A percentile compares a stretch with the other conserved stretches of the same genome.
Conservation (phyloP, 2,113 vertebrate species). For the Colossoma macropomum region DNA sequence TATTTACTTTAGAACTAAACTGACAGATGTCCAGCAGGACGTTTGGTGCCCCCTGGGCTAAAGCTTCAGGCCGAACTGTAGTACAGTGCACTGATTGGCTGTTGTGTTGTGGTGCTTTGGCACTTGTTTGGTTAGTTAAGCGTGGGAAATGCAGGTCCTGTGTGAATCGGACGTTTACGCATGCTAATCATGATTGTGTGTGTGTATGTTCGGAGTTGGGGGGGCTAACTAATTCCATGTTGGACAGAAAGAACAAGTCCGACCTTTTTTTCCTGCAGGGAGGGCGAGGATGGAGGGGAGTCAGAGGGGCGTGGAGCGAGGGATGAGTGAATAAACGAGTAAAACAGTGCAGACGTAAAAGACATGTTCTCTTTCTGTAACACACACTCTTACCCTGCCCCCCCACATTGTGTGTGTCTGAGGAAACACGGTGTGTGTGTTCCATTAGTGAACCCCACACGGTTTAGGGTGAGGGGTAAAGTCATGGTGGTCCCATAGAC, state of each 20-base stretch:
- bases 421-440: constrained; percentile 9
- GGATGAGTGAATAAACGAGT: constrained; percentile 8
- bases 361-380: constrained; percentile 21
- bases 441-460: neutral
- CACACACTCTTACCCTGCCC: neutral
- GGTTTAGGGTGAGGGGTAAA: neutral
- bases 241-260: constrained; percentile 25
- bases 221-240: neutral
- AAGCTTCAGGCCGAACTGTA: no score
- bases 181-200: neutral
- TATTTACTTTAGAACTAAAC: no score
- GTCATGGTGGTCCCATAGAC: neutral
- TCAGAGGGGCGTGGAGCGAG: neutral
- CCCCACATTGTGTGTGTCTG: constrained; percentile 6
- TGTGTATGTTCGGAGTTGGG: constrained; percentile 16
- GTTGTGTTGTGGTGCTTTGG: no score
- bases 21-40: no score
- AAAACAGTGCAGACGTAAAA: constrained; percentile 10
- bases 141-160: neutral
- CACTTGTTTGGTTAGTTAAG: neutral
- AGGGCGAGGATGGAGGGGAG: neutral
- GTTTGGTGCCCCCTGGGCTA: no score
- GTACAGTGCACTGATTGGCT: no score
- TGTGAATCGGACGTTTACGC: neutral
- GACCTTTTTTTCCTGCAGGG: neutral